Evolutionary conservation across 2,888 invertebrate species (phyloP), one percentile per base, ranked within the genome.

Genomic region (Pollenia griseotomentosa): DNA sequence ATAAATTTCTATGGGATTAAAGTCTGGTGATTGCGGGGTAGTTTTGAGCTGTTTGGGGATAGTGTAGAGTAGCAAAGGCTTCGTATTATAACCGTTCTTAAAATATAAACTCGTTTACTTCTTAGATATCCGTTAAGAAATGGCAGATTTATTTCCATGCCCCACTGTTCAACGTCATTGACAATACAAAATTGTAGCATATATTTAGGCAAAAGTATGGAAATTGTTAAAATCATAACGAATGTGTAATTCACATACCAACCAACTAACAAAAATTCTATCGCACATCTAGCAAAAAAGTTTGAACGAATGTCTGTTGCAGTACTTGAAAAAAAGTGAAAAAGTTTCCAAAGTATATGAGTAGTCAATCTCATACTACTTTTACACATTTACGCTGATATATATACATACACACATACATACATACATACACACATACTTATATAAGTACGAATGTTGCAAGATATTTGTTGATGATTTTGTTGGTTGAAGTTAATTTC

Each of bases 311-410:
- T 83, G 89, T 87, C 89, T 88, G 88, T 81, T 80, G 86, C 87
- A 87, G 75, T 74, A 88, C 88, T 89, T 85, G 86, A 87, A 33
- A 77, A 82, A 86, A 86, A 80, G 74, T 40, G 55, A 77, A 70
- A 70, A 71, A 83, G n/a, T 70, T 86, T 82, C 8, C 16, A 73
- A 78, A 73, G 44, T 78, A 57, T 79, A 59, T 59, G 65, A 59
- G 78, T 44, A 53, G 71, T 65, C 63, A 61, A 55, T 68, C 75
- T 55, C 40, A 66, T 57, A 73, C 57, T 57, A 10, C n/a, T 33
- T 16, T 55, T 19, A 12, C 23, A 74, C 44, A 51, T 40, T n/a
- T 48, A 44, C 12, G 16, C 2, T 23, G n/a, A 44, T 55, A 14
- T 55, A 23, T 14, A 55, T 16, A 66, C 16, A 66, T 33, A 19